A percentile compares a stretch with the other conserved stretches of the same genome.
Evolutionary conservation across 2,113 vertebrate species (phyloP).

Genomic region (Tyrannus savana): DNA sequence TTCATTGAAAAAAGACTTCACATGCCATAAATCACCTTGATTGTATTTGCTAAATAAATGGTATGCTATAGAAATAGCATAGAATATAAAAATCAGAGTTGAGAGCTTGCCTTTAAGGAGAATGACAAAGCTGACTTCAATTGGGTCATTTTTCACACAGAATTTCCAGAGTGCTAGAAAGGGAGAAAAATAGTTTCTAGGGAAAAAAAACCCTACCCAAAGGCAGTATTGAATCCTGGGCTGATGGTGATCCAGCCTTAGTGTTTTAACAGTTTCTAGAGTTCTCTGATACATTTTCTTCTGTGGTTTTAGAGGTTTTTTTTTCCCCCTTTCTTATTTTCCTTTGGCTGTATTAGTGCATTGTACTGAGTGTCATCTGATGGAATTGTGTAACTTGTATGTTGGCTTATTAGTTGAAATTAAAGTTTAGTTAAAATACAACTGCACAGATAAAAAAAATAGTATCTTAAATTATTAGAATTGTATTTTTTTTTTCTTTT

Average conservation of each 20-base stretch:
- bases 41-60: background rate
- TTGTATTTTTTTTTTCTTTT: background rate
- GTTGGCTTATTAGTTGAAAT: background rate
- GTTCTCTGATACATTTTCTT: background rate
- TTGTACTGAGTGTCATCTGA: background rate
- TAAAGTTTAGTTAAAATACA: background rate
- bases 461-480: background rate
- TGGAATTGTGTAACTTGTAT: background rate
- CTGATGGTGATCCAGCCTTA: background rate
- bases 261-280: background rate
- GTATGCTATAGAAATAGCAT: background rate
- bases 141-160: background rate
- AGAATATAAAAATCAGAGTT: background rate
- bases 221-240: background rate
- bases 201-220: background rate
- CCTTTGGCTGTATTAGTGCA: background rate
- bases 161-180: background rate
- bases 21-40: background rate
- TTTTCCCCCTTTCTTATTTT: background rate
- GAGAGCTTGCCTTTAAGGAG: background rate
- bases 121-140: background rate
- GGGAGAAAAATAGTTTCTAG: background rate
- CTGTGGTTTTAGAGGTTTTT: background rate
- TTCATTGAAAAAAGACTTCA: background rate
- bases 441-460: background rate